phyloP scores from a whole-genome alignment of 1,140 invertebrate genomes.

The Manduca sexta region DNA sequence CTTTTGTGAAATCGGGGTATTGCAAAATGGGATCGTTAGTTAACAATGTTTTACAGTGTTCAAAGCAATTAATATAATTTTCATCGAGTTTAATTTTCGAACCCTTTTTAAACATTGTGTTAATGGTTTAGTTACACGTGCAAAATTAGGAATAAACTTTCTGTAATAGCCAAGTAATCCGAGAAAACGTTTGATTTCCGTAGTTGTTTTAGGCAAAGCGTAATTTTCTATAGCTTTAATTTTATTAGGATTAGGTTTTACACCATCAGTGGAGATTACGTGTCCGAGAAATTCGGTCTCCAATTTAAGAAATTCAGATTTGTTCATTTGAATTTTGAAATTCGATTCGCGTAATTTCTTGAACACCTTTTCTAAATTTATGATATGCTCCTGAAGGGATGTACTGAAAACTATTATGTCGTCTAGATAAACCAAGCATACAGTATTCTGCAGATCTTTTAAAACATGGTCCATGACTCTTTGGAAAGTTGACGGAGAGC shows the following conservation, averaged over 20 bases:
- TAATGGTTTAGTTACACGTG: constrained; percentile 10
- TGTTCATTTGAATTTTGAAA: constrained; percentile 9
- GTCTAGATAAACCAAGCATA: constrained; percentile 3
- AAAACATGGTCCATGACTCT: constrained; percentile 9
- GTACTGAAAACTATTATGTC: constrained; percentile 2
- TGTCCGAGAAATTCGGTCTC: constrained; percentile 5
- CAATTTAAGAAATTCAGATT: constrained; percentile 6
- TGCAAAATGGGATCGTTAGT: constrained; percentile 7
- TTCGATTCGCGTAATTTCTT: constrained; percentile 2
- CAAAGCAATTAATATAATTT: constrained; percentile 5
- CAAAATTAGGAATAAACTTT: constrained; percentile 34
- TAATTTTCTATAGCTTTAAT: constrained; percentile 18
- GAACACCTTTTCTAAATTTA: constrained; percentile 7
- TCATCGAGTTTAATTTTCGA: not conserved
- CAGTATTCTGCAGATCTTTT: not conserved
- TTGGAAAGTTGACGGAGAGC: constrained; percentile 9
- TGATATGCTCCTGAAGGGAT: constrained; percentile 6
- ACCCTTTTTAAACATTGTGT: constrained; percentile 9
- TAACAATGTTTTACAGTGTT: constrained; percentile 9
- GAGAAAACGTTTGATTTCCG: constrained; percentile 43
- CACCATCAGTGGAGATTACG: constrained; percentile 3
- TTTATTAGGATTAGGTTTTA: constrained; percentile 5
- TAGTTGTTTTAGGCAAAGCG: constrained; percentile 27
- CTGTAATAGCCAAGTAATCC: constrained; percentile 46
- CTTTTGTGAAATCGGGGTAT: constrained; percentile 8